Conservation (phyloP, 1,140 invertebrate genomes). For the Platyura marginata region DNA sequence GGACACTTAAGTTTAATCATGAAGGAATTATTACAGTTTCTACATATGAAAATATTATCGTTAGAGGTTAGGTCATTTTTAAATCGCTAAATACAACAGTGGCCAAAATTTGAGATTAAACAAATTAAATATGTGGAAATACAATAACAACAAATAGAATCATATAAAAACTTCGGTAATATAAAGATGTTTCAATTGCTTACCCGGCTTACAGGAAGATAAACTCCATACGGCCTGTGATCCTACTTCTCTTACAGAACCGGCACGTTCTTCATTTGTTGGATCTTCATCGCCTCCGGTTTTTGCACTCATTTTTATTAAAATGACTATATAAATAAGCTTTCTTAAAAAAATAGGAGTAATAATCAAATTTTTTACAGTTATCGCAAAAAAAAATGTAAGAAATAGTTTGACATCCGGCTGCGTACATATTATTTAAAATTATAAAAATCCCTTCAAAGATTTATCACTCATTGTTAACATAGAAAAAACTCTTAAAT, state of each 20-base stretch:
- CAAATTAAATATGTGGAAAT: too few species aligned
- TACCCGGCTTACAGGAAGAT: constrained; percentile 94
- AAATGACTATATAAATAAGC: not conserved
- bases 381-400: too few species aligned
- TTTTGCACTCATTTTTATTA: constrained; percentile 2
- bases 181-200: constrained; percentile 1
- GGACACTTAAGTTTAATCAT: not conserved
- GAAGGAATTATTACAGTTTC: too few species aligned
- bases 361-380: too few species aligned
- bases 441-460: too few species aligned
- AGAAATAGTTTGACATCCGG: too few species aligned
- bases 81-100: too few species aligned
- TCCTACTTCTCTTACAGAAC: constrained; percentile 81
- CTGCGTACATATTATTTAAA: too few species aligned
- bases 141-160: not conserved
- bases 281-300: constrained; percentile 27
- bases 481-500: too few species aligned
- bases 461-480: too few species aligned
- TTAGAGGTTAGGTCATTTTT: too few species aligned
- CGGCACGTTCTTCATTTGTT: constrained; percentile 47
- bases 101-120: too few species aligned
- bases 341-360: not conserved
- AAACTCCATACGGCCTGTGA: constrained; percentile 94
- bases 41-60: not conserved
- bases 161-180: not conserved